Conservation (phyloP, 2,797 vertebrate genomes). For the Delichon dasypus region DNA sequence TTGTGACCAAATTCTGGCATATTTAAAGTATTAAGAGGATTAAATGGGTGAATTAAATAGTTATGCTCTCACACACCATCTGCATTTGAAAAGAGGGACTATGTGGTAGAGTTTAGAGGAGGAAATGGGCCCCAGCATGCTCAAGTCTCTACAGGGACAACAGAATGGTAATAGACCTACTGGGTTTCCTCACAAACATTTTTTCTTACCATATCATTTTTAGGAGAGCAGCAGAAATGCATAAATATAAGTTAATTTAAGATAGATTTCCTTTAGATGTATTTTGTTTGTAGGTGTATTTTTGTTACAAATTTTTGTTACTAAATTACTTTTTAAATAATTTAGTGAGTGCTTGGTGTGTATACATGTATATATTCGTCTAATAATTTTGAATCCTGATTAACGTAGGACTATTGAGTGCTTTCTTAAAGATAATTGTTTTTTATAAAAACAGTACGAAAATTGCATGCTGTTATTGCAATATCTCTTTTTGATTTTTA, state of each 20-base stretch:
- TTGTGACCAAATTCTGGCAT: slow-evolving; percentile 12
- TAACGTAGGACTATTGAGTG: not conserved
- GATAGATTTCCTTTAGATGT: not conserved
- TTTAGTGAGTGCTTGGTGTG: not conserved
- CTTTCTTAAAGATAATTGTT: not conserved
- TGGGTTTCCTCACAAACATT: not conserved
- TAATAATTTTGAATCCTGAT: not conserved
- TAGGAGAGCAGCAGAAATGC: not conserved
- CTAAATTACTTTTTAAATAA: not conserved
- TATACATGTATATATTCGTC: not conserved
- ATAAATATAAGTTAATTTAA: not conserved
- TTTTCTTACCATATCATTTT: not conserved
- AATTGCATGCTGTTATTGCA: not conserved
- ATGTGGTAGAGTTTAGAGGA: not conserved
- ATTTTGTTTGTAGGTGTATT: not conserved
- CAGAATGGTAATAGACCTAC: not conserved
- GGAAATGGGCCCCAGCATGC: not conserved
- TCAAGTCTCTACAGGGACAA: not conserved
- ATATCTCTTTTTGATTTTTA: not conserved
- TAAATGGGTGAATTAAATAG: slow-evolving; percentile 10
- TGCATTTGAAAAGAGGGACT: not conserved
- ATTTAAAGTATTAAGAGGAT: slow-evolving; percentile 36
- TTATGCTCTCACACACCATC: not conserved
- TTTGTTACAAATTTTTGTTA: not conserved
- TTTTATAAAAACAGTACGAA: not conserved